These are phyloP conservation scores for Sphenopsis melanotis DNA, from an alignment of 2,797 vertebrate species.

Conservation along the genomic window DNA sequence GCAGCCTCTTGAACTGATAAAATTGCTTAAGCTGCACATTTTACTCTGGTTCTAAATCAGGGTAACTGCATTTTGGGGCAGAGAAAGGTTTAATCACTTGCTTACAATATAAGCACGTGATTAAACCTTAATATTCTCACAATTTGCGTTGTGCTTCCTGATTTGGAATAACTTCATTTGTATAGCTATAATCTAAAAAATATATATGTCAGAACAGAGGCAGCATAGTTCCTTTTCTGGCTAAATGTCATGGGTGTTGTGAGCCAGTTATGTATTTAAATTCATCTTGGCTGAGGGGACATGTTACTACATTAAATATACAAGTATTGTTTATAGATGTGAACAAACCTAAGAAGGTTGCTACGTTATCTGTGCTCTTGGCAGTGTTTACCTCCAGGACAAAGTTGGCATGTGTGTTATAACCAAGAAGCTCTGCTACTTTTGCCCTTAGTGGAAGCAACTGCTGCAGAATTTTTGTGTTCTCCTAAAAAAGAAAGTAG, in stretches of 20 bases:
- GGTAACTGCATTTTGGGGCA: neutral
- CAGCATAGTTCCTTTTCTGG: neutral
- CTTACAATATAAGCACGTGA: neutral
- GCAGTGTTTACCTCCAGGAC: conserved; percentile 94
- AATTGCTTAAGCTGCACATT: neutral
- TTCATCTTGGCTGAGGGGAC: neutral
- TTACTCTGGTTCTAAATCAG: neutral
- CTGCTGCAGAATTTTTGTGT: conserved; percentile 86
- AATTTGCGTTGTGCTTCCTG: neutral
- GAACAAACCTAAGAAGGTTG: conserved; percentile 75
- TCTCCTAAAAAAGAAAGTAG: conserved; percentile 77
- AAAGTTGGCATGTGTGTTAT: conserved; percentile 87
- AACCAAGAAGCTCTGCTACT: conserved; percentile 87
- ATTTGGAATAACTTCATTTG: neutral
- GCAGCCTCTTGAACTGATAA: neutral
- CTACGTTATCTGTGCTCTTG: conserved; percentile 75
- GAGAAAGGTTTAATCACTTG: neutral
- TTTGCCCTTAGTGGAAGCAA: conserved; percentile 86
- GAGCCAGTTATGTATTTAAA: neutral
- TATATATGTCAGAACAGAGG: neutral
- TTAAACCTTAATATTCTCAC: neutral
- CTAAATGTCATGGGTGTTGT: neutral
- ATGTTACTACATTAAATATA: neutral
- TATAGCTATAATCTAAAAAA: neutral
- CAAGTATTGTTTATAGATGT: neutral